phyloP scores from a whole-genome alignment of 2,113 vertebrate genomes.

The Bothrops jararaca region DNA sequence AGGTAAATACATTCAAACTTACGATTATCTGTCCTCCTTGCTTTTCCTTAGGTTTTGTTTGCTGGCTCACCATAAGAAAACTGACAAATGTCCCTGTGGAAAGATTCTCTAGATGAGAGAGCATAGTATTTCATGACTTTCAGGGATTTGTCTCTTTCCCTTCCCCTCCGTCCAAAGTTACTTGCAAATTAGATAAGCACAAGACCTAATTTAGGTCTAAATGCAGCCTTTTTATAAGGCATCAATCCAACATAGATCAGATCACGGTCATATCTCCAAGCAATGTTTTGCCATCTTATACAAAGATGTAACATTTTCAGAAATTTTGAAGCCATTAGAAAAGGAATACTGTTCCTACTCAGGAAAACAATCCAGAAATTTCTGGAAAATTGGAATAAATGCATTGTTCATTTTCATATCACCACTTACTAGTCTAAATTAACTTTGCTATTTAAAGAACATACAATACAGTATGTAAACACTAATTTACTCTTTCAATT shows the following conservation, averaged over 20 bases:
- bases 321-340: neutral
- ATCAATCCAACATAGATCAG: neutral
- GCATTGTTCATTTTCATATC: neutral
- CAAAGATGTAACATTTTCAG: neutral
- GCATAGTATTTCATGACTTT: neutral
- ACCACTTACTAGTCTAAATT: neutral
- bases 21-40: neutral
- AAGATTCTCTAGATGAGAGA: neutral
- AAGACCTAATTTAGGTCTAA: neutral
- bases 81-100: neutral
- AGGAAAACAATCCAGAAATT: neutral
- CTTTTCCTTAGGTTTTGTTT: neutral
- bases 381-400: neutral
- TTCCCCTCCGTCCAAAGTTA: neutral
- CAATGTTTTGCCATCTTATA: neutral
- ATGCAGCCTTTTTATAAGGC: neutral
- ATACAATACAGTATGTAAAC: neutral
- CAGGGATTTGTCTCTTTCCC: neutral
- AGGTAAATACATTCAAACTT: neutral
- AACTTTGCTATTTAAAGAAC: neutral
- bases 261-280: neutral
- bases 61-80: neutral
- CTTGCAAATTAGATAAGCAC: neutral
- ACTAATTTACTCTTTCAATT: neutral
- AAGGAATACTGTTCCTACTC: neutral